Evolutionary conservation across 1,140 invertebrate species (phyloP).

Genomic region (Uloborus diversus): DNA sequence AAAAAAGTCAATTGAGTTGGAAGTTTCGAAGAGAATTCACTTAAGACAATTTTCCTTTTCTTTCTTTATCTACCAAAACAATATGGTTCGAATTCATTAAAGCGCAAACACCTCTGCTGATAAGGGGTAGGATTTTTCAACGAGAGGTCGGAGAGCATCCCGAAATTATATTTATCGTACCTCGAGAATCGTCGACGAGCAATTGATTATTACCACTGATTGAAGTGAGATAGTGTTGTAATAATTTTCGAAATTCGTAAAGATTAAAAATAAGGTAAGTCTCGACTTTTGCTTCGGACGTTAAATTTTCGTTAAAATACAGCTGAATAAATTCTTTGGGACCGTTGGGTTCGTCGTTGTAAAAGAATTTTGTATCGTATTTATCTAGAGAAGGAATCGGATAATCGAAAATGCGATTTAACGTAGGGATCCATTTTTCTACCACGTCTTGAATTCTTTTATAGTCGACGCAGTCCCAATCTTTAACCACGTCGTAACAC

Average conservation of each 20-base stretch:
- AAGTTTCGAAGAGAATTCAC: too few relatives aligned
- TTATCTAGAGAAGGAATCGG: background rate
- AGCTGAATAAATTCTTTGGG: background rate
- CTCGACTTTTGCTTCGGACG: background rate
- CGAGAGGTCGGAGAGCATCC: too few relatives aligned
- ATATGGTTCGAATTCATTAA: too few relatives aligned
- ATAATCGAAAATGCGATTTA: slow-evolving; percentile 14
- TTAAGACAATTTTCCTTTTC: too few relatives aligned
- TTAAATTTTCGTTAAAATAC: background rate
- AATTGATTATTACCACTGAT: background rate
- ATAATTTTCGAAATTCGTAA: background rate
- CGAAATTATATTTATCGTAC: slow-evolving; percentile 3
- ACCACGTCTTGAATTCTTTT: background rate
- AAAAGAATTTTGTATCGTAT: slow-evolving; percentile 5
- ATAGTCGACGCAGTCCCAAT: background rate
- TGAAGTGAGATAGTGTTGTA: background rate
- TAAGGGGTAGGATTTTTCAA: too few relatives aligned
- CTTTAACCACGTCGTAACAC: background rate
- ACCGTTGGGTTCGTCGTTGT: background rate
- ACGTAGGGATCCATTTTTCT: background rate
- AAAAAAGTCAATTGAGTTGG: too few relatives aligned
- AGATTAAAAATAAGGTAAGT: slow-evolving; percentile 3
- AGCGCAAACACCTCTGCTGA: too few relatives aligned
- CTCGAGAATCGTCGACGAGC: background rate
- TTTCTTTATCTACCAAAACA: too few relatives aligned